Evolutionary conservation across 2,113 vertebrate species (phyloP).

Genomic region (Tauraco erythrolophus): DNA sequence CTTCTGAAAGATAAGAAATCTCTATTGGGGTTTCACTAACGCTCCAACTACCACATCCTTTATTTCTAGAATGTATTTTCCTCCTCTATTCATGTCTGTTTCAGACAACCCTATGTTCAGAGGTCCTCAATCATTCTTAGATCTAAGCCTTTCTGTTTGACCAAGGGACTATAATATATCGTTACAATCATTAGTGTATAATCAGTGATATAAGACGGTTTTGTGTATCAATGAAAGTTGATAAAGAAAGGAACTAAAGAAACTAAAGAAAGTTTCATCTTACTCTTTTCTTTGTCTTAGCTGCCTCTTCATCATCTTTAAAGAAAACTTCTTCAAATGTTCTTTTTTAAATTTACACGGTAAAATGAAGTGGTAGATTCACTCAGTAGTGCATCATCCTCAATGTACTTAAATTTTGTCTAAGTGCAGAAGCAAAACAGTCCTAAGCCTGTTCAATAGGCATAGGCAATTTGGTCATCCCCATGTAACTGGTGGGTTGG

Average conservation of each 20-base stretch:
- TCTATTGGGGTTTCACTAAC: not conserved
- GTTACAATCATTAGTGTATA: not conserved
- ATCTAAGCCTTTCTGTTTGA: not conserved
- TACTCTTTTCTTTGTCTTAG: not conserved
- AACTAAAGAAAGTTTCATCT: not conserved
- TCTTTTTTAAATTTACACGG: not conserved
- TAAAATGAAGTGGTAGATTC: not conserved
- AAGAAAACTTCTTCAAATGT: not conserved
- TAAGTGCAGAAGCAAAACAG: not conserved
- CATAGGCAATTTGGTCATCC: not conserved
- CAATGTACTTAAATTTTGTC: not conserved
- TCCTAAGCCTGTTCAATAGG: not conserved
- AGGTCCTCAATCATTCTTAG: not conserved
- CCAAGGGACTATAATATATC: too few relatives aligned
- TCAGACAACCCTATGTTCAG: not conserved
- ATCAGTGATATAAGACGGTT: not conserved
- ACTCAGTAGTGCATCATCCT: not conserved
- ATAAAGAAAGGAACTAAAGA: not conserved
- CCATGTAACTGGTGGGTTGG: not conserved
- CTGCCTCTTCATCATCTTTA: not conserved
- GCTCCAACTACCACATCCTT: not conserved
- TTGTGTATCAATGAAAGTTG: not conserved
- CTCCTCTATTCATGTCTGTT: not conserved
- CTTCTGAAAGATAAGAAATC: not conserved
- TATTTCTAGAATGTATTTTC: not conserved